A percentile compares a stretch with the other conserved stretches of the same genome.
phyloP scores from a whole-genome alignment of 2,888 invertebrate genomes.

The Drosophila colorata region DNA sequence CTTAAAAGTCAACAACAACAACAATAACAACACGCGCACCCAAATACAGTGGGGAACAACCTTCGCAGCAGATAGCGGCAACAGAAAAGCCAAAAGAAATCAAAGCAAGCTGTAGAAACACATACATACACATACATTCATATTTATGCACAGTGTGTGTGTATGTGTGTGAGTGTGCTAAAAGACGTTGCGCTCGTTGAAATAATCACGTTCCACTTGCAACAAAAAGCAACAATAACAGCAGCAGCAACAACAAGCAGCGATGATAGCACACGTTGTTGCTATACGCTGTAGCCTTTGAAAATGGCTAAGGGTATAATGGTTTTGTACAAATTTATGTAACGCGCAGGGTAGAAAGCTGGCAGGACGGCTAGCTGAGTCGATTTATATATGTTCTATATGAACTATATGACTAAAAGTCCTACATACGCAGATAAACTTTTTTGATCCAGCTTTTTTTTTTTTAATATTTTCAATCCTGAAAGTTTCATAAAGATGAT shows the following conservation, averaged over 20 bases:
- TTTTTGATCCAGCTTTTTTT: too few species aligned
- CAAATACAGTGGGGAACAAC: slow-evolving; percentile 55
- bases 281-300: not conserved
- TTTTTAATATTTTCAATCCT: too few species aligned
- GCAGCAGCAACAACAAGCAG: slow-evolving; percentile 37
- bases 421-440: too few species aligned
- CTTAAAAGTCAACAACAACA: slow-evolving; percentile 20
- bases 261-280: slow-evolving; percentile 54
- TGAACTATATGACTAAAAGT: too few species aligned
- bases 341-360: too few species aligned
- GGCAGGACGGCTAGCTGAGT: too few species aligned
- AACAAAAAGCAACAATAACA: slow-evolving; percentile 65
- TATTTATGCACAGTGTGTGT: slow-evolving; percentile 4
- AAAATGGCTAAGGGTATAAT: too few species aligned
- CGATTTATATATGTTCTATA: too few species aligned
- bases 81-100: slow-evolving; percentile 51
- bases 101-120: slow-evolving; percentile 53
- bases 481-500: too few species aligned
- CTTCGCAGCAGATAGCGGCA: slow-evolving; percentile 57
- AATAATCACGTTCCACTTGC: slow-evolving; percentile 84
- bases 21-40: slow-evolving; percentile 20
- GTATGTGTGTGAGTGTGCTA: slow-evolving; percentile 33
- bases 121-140: slow-evolving; percentile 12
- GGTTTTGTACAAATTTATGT: too few species aligned
- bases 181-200: slow-evolving; percentile 69